Base-by-base conservation (phyloP, 2,888 invertebrate genomes). In the Odontocolon sp. region DNA sequence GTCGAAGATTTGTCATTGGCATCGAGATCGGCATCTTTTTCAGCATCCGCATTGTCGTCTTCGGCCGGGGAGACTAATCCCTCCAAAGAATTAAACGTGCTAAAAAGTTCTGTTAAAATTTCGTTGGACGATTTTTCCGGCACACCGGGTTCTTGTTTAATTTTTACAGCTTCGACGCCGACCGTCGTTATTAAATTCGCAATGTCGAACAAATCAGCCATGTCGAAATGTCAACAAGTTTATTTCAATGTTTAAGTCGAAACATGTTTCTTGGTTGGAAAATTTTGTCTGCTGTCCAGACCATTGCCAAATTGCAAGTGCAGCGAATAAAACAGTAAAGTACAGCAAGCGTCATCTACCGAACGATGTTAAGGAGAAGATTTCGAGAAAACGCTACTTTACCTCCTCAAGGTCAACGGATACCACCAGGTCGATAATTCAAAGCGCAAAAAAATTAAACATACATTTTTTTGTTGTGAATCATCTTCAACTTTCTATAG, bases 21-120 rank as follows among this genome's bases (percentile, higher is more conserved):
- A 86, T 92, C 89, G 8, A n/a, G n/a, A n/a, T 88, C 85, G 74
- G 86, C 87, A 66, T 74, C 36, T 11, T n/a, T n/a, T n/a, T 36
- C 90, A 4, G 89, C 86, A 33, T 75, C 72, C 1, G 45, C 67
- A 4, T 80, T 76, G 6, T n/a, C n/a, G n/a, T 76, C 80, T 8
- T 79, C 77, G 33, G 78, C 72, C 64, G 72, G 76, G 50, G 78
- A 81, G 52, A 69, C 76, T 42, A 54, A 66, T 91, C 92, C 73
- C 91, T 91, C 82, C 77, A 92, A 88, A 90, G 91, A 92, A 54
- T 91, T 91, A 21, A 96, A 95, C 21, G 94, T 94, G 84, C 95
- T 92, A 85, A 97, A 96, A 0, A 97, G 91, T 90, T 97, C 97
- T 0, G 96, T 95, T 16, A 97, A 92, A 84, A 97, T 96, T 90